A percentile compares a stretch with the other conserved stretches of the same genome.
Conservation (phyloP, 2,888 invertebrate genomes). For the Erebia aethiops region DNA sequence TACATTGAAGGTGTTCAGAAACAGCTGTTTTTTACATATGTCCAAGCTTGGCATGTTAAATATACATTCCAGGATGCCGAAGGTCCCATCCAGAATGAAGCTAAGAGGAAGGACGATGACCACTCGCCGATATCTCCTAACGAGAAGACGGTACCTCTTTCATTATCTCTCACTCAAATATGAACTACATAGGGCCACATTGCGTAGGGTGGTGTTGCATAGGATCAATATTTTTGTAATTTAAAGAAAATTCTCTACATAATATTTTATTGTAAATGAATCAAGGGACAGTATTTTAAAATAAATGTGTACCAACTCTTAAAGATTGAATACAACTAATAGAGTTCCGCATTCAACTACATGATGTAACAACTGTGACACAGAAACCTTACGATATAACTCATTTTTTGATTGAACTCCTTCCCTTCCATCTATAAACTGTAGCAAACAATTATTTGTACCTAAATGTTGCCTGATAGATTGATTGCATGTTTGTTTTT, state of each 20-base stretch:
- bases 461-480: constrained; percentile 29
- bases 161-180: constrained; percentile 27
- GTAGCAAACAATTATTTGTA: constrained; percentile 10
- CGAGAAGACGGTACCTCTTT: constrained; percentile 62
- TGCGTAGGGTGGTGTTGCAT: neutral
- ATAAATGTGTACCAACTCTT: neutral
- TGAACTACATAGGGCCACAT: constrained; percentile 7
- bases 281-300: too few species aligned
- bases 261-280: neutral
- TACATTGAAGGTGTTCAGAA: constrained; percentile 13
- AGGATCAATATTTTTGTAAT: neutral
- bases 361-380: neutral
- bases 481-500: constrained; percentile 56
- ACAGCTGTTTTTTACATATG: constrained; percentile 32
- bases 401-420: neutral
- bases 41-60: constrained; percentile 68
- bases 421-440: constrained; percentile 12
- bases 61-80: constrained; percentile 74
- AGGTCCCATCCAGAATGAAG: constrained; percentile 64
- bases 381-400: constrained; percentile 5
- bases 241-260: neutral
- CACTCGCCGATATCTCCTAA: constrained; percentile 53
- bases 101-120: constrained; percentile 67
- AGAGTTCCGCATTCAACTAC: neutral
- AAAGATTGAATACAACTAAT: neutral